A percentile compares a stretch with the other conserved stretches of the same genome.
These are phyloP conservation scores for Nanorana parkeri DNA, from an alignment of 2,113 vertebrate genomes.

Conservation along the genomic window DNA sequence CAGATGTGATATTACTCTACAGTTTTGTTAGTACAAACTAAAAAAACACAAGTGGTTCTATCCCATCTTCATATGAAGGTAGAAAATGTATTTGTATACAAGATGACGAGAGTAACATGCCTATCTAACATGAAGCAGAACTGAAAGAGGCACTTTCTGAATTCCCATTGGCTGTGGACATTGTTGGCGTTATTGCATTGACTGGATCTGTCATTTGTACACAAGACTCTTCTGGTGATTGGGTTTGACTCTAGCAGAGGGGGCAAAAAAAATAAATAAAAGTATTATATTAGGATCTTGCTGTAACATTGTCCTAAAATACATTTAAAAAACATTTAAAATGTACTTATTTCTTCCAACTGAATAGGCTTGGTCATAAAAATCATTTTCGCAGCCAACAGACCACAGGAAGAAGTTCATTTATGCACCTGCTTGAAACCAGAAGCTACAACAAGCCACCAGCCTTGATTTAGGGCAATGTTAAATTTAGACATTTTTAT, in stretches of 20 bases:
- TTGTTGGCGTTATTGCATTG: conserved; percentile 12
- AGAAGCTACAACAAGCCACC: conserved; percentile 74
- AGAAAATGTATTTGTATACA: neutral
- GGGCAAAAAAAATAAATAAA: conserved; percentile 55
- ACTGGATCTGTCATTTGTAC: neutral
- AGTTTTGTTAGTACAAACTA: neutral
- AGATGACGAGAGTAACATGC: neutral
- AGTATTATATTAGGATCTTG: neutral
- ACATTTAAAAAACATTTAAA: neutral
- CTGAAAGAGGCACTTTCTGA: conserved; percentile 61
- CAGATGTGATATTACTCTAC: neutral
- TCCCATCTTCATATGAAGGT: neutral
- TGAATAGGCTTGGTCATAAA: conserved; percentile 69
- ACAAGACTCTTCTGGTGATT: neutral
- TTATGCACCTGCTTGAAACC: conserved; percentile 77
- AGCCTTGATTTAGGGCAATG: conserved; percentile 77
- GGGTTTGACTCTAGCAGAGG: conserved; percentile 63
- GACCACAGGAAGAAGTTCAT: conserved; percentile 72
- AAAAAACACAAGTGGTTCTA: neutral
- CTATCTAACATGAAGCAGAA: conserved; percentile 59
- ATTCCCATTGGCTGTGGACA: conserved; percentile 70
- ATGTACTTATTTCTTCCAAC: conserved; percentile 70
- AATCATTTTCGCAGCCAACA: conserved; percentile 70
- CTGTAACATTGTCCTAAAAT: neutral
- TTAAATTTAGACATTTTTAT: neutral